Base-by-base conservation (phyloP, 2,113 vertebrate genomes). In the Burhinus oedicnemus region DNA sequence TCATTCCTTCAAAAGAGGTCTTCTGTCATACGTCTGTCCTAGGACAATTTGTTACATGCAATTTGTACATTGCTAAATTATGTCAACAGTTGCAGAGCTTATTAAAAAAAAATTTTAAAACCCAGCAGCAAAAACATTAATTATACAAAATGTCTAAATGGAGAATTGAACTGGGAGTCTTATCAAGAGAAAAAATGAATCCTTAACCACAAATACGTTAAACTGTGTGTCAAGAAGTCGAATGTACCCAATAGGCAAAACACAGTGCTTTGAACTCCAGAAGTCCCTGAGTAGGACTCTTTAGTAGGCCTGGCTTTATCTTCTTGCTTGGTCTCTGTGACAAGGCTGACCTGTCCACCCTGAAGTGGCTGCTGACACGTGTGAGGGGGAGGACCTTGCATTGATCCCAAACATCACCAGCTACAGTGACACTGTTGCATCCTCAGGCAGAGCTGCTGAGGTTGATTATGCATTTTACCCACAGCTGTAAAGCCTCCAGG, bases 121-220 rank as follows among this genome's bases (percentile, higher is more conserved):
- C 40, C 60, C 72, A 70, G 61, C 40, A 85, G 95, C 38, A 87
- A 90, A 95, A 93, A 40, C 58, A 90, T 95, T 93, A 96, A 97
- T 96, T 97, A 96, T 87, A 93, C 36, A 92, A 93, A 90, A 92
- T 72, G 52, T 69, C 89, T 96, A 89, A 93, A 86, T 66, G 55
- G 30, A 90, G 49, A 94, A 95, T 66, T 93, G 90, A 93, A 91
- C 72, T 78, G 92, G 55, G 72, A 97, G 60, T 54, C 58, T 75
- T 91, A 87, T 52, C 79, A 94, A 94, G 60, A 93, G 47, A 42
- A 83, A 74, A 94, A 84, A 34, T 7, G 3, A 77, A 76, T 93
- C 75, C 80, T 91, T 96, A 95, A 87, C 70, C 91, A 89, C 68
- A 89, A 70, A 52, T 54, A 89, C 74, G 44, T 90, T 93, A 84